A percentile compares a stretch with the other conserved stretches of the same genome.
Conservation (phyloP, 2,113 vertebrate species). For the Chaetodon auriga region DNA sequence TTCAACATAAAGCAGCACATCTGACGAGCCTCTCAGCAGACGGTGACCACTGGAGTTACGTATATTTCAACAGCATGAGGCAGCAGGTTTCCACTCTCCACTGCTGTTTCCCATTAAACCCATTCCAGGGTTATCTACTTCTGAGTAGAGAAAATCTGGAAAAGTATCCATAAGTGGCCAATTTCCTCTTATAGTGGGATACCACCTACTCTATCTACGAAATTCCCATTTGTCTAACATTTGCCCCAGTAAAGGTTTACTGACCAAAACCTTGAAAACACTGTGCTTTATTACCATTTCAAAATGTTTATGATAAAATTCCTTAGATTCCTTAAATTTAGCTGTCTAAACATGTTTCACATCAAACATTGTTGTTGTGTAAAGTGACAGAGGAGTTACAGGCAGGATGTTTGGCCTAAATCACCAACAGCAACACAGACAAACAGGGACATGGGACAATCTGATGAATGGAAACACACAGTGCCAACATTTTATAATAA, state of each 20-base stretch:
- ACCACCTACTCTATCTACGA: background rate
- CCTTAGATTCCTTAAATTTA: background rate
- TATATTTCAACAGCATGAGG: background rate
- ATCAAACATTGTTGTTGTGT: background rate
- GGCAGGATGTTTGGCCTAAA: too few species aligned
- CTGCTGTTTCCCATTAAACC: constrained; percentile 15
- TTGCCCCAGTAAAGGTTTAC: background rate
- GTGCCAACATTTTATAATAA: too few species aligned
- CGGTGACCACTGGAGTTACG: background rate
- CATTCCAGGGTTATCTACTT: background rate
- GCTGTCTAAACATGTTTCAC: background rate
- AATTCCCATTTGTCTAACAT: constrained; percentile 4
- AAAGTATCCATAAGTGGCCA: background rate
- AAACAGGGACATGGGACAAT: background rate
- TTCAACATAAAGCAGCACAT: background rate
- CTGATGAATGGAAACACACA: background rate
- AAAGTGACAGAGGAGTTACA: background rate
- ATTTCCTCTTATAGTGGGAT: background rate
- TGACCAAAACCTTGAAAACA: background rate
- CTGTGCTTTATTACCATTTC: background rate
- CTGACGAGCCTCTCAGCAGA: background rate
- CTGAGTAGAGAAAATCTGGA: background rate
- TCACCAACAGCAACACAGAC: background rate
- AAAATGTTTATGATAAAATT: background rate
- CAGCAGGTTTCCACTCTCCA: background rate